phyloP scores from a whole-genome alignment of 2,888 invertebrate genomes.

The Panopea generosa region DNA sequence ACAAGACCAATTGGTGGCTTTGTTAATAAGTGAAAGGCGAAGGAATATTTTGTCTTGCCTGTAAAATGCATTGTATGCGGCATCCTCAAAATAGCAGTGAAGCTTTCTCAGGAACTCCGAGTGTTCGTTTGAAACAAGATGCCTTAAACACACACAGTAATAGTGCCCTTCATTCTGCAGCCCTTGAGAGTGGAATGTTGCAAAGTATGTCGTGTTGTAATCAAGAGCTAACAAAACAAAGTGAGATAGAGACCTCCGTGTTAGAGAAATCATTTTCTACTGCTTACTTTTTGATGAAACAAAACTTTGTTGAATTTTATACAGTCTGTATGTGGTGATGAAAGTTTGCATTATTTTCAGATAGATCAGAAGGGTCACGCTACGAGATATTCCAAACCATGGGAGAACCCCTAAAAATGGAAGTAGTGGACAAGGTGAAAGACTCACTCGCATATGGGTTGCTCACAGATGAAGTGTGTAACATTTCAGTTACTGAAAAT shows the following conservation, averaged over 20 bases:
- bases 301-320: background rate
- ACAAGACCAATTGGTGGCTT: background rate
- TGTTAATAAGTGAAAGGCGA: background rate
- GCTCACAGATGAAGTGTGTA: background rate
- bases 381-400: background rate
- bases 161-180: background rate
- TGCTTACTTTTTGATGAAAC: constrained; percentile 1
- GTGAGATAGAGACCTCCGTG: background rate
- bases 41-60: background rate
- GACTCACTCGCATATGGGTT: background rate
- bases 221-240: background rate
- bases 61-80: background rate
- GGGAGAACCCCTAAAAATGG: background rate
- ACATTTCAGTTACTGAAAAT: constrained; percentile 3
- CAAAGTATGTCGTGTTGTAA: background rate
- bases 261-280: constrained; percentile 1
- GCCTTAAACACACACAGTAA: background rate
- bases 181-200: background rate
- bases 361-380: constrained; percentile 1
- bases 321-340: background rate
- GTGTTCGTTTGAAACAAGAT: background rate
- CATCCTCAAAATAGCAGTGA: background rate
- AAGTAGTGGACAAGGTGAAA: background rate
- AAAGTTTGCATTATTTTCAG: background rate
- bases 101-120: background rate